Percentiles rank a stretch among this genome's conserved stretches.
Conservation (phyloP, 2,797 vertebrate genomes). For the Amphiprion clarkii region DNA sequence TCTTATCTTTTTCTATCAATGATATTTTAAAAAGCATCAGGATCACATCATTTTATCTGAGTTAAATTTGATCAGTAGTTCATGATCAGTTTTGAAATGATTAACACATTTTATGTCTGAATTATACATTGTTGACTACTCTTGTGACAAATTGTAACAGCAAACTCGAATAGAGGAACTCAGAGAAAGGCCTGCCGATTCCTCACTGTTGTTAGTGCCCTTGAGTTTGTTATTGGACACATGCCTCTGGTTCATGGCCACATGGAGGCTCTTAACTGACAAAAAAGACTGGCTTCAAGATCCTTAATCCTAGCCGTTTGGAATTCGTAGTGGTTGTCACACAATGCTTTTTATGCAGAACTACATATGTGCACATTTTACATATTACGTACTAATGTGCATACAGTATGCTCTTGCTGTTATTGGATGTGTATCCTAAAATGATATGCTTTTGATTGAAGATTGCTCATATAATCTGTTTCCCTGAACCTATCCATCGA, state of each 20-base stretch:
- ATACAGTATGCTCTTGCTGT: background rate
- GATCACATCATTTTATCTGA: background rate
- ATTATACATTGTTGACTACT: conserved; percentile 12
- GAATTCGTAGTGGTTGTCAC: background rate
- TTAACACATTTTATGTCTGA: background rate
- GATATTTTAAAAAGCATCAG: conserved; percentile 8
- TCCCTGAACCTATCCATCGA: background rate
- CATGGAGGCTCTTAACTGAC: conserved; percentile 46
- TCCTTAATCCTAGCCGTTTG: conserved; percentile 3
- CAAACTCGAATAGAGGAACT: conserved; percentile 24
- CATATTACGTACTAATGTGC: background rate
- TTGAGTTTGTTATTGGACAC: conserved; percentile 81
- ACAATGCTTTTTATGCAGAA: background rate
- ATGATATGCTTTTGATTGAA: background rate
- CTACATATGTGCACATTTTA: background rate
- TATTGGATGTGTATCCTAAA: background rate
- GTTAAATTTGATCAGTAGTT: background rate
- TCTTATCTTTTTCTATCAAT: background rate
- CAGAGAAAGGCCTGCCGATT: conserved; percentile 30
- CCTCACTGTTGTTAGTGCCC: conserved; percentile 67
- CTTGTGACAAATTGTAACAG: conserved; percentile 3
- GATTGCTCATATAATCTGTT: background rate
- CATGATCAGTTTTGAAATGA: conserved; percentile 2
- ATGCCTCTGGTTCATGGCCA: conserved; percentile 63
- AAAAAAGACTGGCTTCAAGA: conserved; percentile 33